phyloP scores from a whole-genome alignment of 1,140 invertebrate genomes.

The Listronotus oregonensis region DNA sequence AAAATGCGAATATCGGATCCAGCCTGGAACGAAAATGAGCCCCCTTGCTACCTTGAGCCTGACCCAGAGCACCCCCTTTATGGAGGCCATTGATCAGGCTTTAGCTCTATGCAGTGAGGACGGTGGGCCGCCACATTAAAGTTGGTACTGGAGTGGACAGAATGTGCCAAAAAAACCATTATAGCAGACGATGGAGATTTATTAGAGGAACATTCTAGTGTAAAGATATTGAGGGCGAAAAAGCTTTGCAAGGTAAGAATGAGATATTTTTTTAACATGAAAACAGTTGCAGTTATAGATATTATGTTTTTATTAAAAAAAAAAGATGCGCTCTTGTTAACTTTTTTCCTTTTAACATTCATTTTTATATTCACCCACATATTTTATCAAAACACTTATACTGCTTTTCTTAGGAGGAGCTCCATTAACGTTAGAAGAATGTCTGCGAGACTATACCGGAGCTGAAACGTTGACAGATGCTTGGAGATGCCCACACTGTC shows the following conservation, averaged over 20 bases:
- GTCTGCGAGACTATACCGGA: conserved; percentile 88
- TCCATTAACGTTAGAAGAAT: conserved; percentile 88
- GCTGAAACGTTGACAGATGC: conserved; percentile 91
- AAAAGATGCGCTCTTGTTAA: too few species aligned
- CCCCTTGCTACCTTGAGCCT: conserved; percentile 73
- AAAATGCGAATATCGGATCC: conserved; percentile 81
- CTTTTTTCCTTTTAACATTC: too few species aligned
- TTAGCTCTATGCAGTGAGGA: conserved; percentile 73
- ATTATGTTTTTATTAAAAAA: too few species aligned
- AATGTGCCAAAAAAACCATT: conserved; percentile 63
- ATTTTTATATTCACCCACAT: too few species aligned
- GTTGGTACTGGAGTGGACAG: conserved; percentile 87
- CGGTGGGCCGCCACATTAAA: conserved; percentile 81
- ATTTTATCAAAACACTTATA: too few species aligned
- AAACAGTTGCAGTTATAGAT: too few species aligned
- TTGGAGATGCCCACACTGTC: conserved; percentile 93
- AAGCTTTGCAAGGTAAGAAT: conserved; percentile 60
- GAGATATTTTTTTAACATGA: too few species aligned
- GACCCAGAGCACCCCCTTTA: conserved; percentile 92
- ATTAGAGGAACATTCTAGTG: conserved; percentile 79
- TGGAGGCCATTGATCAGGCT: conserved; percentile 87
- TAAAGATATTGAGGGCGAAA: conserved; percentile 66
- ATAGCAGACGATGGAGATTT: conserved; percentile 71
- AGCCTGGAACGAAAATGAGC: conserved; percentile 66
- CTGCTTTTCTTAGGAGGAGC: conserved; percentile 56